Conservation (phyloP, 2,113 vertebrate genomes). For the Megaptera novaeangliae region DNA sequence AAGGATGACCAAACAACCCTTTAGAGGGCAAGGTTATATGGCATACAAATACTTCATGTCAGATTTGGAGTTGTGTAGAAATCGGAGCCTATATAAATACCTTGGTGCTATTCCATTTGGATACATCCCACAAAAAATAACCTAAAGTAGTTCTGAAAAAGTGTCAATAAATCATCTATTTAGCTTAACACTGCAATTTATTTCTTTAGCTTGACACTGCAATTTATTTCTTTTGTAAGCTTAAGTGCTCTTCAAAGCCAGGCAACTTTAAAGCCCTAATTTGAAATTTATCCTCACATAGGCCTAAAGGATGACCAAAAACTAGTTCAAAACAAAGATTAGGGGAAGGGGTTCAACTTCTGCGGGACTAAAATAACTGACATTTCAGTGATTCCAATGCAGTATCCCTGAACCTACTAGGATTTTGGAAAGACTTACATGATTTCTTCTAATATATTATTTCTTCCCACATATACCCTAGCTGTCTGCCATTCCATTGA, state of each 20-base stretch:
- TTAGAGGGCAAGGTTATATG: constrained; percentile 47
- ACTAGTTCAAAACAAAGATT: background rate
- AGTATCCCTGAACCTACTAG: background rate
- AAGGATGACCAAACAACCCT: constrained; percentile 33
- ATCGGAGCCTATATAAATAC: constrained; percentile 60
- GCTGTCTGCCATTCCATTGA: background rate
- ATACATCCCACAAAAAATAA: constrained; percentile 65
- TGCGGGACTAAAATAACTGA: background rate
- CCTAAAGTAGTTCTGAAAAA: constrained; percentile 54
- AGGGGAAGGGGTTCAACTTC: background rate
- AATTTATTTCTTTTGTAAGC: constrained; percentile 66
- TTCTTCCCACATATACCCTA: background rate
- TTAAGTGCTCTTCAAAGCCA: constrained; percentile 71
- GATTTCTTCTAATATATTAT: background rate
- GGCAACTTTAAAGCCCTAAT: constrained; percentile 40
- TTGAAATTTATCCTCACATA: constrained; percentile 46
- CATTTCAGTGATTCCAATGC: background rate
- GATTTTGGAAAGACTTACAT: background rate
- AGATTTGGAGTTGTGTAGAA: constrained; percentile 49
- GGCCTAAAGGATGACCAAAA: constrained; percentile 19
- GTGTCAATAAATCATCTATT: constrained; percentile 73
- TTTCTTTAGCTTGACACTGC: constrained; percentile 56
- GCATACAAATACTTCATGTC: constrained; percentile 47
- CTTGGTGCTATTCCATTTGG: constrained; percentile 64
- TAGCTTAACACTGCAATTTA: constrained; percentile 58